These are phyloP conservation scores for Ivindomyrus marchei DNA, from an alignment of 2,113 vertebrate species.

Conservation along the genomic window DNA sequence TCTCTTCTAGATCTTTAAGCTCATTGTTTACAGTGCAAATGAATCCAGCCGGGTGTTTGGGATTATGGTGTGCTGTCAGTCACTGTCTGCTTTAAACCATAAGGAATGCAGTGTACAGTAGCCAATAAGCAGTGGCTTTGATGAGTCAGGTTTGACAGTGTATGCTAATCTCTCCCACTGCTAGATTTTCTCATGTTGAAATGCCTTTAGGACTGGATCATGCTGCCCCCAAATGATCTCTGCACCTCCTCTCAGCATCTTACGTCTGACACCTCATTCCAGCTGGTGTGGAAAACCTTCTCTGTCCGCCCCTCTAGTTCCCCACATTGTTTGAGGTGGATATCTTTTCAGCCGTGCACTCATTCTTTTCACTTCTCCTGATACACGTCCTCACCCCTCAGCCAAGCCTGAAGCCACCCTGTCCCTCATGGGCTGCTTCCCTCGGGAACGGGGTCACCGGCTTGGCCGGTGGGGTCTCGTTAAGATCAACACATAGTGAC, in stretches of 20 bases:
- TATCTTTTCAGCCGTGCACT: neutral
- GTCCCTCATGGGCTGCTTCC: neutral
- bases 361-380: neutral
- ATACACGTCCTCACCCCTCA: neutral
- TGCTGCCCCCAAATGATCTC: neutral
- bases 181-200: slow-evolving; percentile 11
- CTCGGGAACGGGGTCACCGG: neutral
- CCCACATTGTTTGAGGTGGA: neutral
- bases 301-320: neutral
- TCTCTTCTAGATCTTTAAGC: neutral
- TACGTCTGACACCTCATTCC: neutral
- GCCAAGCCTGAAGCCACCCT: neutral
- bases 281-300: neutral
- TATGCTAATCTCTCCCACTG: neutral
- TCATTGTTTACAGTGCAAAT: neutral
- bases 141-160: neutral
- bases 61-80: neutral
- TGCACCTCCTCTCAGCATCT: neutral
- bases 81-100: neutral
- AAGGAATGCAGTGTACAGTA: neutral
- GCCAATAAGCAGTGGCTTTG: neutral
- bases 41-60: neutral
- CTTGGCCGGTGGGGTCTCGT: neutral
- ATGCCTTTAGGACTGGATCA: neutral
- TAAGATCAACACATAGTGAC: neutral